Evolutionary conservation across 2,113 vertebrate genomes (phyloP), one percentile per base, ranked within the genome.

Genomic region (Barnardius zonarius): DNA sequence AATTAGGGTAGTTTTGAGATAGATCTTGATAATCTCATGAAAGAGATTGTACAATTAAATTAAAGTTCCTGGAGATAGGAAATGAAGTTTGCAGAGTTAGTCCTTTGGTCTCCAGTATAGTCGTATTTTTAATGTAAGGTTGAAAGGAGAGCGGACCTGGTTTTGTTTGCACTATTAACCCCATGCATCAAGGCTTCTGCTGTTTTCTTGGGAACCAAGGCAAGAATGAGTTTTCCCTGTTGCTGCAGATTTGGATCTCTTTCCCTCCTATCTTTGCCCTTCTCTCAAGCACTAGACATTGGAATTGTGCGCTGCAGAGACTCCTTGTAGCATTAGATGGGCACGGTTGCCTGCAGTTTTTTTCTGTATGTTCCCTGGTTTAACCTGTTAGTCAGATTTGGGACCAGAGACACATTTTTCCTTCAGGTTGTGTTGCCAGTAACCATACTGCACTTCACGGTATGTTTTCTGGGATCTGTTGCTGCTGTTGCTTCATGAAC

Each of bases 1-100:
- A 91, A 41, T 95, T 96, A 95, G 57, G 52, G 37, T 87, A 87
- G 91, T 96, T 97, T 95, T 96, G 94, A 91, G 95, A 95, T 95
- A 93, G 94, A 89, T 95, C 95, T 91, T 92, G 95, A 96, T 95
- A 95, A 93, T 91, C 91, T 92, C 84, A 79, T 91, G 86, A 64
- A 96, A 89, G 81, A 93, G 86, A 64, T 96, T 91, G 92, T 95
- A 93, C 84, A 95, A 92, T 95, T 92, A 95, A 92, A 64, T 89
- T 84, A 84, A 69, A 87, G 86, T 85, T 95, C 91, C 86, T 28
- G 55, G 93, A 96, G 93, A 95, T 87, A 85, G 91, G 86, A 95
- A 93, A 84, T 95, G 52, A 52, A 61, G 48, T 97, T 95, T 87
- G 66, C 74, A 64, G 92, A 86, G 28, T 94, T 90, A 81, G 75